Evolutionary conservation across 1,140 invertebrate genomes (phyloP), one percentile per base, ranked within the genome.

Genomic region (Dreissena polymorpha): DNA sequence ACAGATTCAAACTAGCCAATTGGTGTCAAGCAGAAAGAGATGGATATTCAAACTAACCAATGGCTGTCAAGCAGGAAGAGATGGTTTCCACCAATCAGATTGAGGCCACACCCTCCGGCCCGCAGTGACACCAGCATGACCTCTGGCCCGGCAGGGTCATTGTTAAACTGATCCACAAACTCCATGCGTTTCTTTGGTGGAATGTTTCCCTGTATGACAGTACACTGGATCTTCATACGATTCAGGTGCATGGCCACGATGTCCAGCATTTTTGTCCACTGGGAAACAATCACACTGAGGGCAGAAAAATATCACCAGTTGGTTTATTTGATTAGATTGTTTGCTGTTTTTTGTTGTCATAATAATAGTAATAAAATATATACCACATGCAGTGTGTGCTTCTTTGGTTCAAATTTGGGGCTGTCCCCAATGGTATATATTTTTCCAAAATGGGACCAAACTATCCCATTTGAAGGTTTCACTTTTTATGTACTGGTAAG

Each of bases 51-150:
- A 39, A 39, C 39, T 85, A 84, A 93, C 97, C 98, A 99, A 92
- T 99, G 97, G 70, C 97, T 94, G 93, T 99, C 98, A 2, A 98
- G 89, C 6, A 99, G 90, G 64, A 99, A 95, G 13, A 99, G 93
- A 93, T 98, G 97, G 94, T 97, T 98, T 0, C 95, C 98, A 23
- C 97, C 97, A 81, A 97, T 94, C 29, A 99, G 93, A 93, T 99
- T 98, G 8, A 98, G 93, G 13, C 97, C 97, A 60, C 98, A 97
- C 29, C 97, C 97, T 71, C 98, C 98, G 78, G 97, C 97, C 68
- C 95, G 96, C 69, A 99, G 93, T 0, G 97, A 98, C 0, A 99
- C 92, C 39, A 98, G 92, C 88, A 98, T 94, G 51, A 94, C 94
- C 87, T 93, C 92, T 84, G 93, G 91, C 29, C 93, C 93, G n/a